Conservation (phyloP, 2,888 invertebrate species). For the Polyploca ridens region DNA sequence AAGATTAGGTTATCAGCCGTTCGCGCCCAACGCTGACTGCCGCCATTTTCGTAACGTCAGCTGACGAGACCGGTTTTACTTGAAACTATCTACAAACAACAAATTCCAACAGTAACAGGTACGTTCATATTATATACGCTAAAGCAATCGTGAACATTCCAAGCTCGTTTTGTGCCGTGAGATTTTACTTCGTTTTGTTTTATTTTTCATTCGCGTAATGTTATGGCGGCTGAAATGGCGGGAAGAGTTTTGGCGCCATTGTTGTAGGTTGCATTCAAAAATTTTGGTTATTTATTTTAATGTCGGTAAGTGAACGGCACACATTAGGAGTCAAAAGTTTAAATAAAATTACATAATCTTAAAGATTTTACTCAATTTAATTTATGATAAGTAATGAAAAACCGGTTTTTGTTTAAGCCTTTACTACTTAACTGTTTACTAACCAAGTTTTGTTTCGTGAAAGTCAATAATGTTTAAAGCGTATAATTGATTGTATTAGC, state of each 20-base stretch:
- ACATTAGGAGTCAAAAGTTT: background rate
- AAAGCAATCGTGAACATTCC: constrained; percentile 59
- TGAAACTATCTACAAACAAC: constrained; percentile 43
- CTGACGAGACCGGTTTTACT: constrained; percentile 74
- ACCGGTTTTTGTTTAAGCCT: too few relatives aligned
- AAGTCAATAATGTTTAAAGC: constrained; percentile 5
- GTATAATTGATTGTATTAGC: constrained; percentile 14
- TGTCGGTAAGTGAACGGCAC: background rate
- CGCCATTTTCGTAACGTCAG: constrained; percentile 70
- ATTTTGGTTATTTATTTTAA: background rate
- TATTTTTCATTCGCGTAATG: constrained; percentile 22
- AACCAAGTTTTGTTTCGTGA: background rate
- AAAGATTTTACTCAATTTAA: too few relatives aligned
- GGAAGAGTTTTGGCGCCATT: constrained; percentile 39
- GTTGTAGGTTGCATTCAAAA: constrained; percentile 13
- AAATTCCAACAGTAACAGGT: constrained; percentile 72
- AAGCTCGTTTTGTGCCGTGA: constrained; percentile 41
- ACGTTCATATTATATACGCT: constrained; percentile 42
- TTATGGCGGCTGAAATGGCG: constrained; percentile 13
- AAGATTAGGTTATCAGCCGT: constrained; percentile 49
- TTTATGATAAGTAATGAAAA: too few relatives aligned
- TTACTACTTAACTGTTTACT: too few relatives aligned
- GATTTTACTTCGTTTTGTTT: constrained; percentile 54
- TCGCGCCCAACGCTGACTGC: constrained; percentile 35
- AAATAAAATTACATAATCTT: background rate